These are phyloP conservation scores for Heteronetta atricapilla DNA, from an alignment of 2,113 vertebrate genomes.

Conservation along the genomic window DNA sequence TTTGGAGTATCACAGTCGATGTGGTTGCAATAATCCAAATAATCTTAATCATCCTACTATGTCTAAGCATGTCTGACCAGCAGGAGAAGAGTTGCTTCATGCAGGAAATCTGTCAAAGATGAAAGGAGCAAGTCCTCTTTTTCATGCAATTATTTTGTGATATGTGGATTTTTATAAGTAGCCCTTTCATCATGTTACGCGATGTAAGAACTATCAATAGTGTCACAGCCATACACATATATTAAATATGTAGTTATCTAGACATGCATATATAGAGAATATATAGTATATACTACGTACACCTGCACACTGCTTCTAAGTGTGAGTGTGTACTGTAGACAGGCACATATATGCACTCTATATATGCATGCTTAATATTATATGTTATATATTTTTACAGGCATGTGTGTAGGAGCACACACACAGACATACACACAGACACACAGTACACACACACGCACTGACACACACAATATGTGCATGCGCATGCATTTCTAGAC, in stretches of 20 bases:
- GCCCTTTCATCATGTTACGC: background rate
- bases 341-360: background rate
- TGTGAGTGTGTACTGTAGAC: no score
- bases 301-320: background rate
- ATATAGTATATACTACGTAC: background rate
- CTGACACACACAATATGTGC: no score
- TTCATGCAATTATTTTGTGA: background rate
- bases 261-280: background rate
- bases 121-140: background rate
- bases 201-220: background rate
- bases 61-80: background rate
- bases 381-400: background rate
- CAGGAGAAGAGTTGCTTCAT: background rate
- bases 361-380: background rate
- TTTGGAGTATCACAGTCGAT: background rate
- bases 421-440: no score
- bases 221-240: background rate
- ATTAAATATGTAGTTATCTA: background rate
- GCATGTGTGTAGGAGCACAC: background rate
- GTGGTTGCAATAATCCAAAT: constrained; percentile 7
- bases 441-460: no score
- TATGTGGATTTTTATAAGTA: background rate
- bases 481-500: background rate
- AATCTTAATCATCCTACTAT: background rate
- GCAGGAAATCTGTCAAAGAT: background rate